Evolutionary conservation across 2,888 invertebrate genomes (phyloP), one percentile per base, ranked within the genome.

Genomic region (Apoderus coryli): DNA sequence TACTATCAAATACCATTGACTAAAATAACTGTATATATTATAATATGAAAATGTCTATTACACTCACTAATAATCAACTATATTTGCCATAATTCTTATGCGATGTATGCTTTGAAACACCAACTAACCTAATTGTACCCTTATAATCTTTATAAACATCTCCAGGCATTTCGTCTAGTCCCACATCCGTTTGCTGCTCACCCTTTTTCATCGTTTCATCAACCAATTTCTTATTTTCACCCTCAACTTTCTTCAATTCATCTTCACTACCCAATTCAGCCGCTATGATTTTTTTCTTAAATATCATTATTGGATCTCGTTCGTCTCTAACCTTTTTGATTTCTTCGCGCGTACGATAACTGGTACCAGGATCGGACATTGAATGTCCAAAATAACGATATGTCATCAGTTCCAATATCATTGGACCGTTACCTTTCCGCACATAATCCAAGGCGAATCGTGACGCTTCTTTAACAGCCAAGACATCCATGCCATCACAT

Each of bases 351-450:
- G 86, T 82, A 36, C 84, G 68, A 57, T 79, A 92, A 52, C 86
- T 88, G 1, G 89, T 92, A 35, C 93, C 95, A 3, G 95, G 95
- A 65, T 96, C 95, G 10, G 90, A 89, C 92, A 96, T 93, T 40
- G 90, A 90, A 64, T 96, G 95, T 0, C 95, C 95, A 36, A 76
- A 77, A 62, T 95, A 95, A 39, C 50, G 44, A 49, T 82, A 82
- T n/a, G 82, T 84, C 30, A 68, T 66, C 27, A 70, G 64, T 57
- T 84, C 84, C 52, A 84, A 55, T n/a, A 84, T 56, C 11, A 84
- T 54, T 2, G 82, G 82, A 1, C 82, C 82, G 46, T 77, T 74
- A 3, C 76, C 75, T 10, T 64, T 60, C 3, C 63, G 57, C 40
- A 71, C 69, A 48, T 72, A 61, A 9, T 77, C 67, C 15, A 67